Percentiles rank a stretch among this genome's conserved stretches.
Conservation (phyloP, 2,797 vertebrate genomes). For the Rhabdophis nuchalis region DNA sequence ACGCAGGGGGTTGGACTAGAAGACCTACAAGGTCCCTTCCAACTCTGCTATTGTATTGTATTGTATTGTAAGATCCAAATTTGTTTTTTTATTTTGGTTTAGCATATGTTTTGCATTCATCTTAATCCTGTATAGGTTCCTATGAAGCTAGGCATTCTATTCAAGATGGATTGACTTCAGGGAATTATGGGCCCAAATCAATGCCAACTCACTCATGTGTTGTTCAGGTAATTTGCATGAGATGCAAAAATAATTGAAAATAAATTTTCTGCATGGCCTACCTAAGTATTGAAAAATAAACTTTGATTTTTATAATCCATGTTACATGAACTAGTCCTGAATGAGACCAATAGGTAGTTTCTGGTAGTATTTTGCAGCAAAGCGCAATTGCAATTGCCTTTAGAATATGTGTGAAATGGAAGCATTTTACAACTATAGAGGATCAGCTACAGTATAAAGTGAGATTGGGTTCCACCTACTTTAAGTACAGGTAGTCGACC, state of each 20-base stretch:
- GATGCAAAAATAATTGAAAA: background rate
- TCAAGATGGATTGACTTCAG: slow-evolving; percentile 75
- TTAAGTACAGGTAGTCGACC: background rate
- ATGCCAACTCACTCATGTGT: slow-evolving; percentile 68
- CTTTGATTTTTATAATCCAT: background rate
- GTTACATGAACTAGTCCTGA: background rate
- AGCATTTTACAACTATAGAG: background rate
- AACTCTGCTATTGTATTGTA: no score
- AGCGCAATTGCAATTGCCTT: background rate
- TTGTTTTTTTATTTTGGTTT: background rate
- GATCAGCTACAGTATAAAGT: background rate
- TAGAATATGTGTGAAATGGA: background rate
- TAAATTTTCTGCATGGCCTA: background rate
- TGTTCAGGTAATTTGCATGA: slow-evolving; percentile 72
- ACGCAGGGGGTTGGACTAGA: no score
- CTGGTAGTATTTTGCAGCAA: background rate
- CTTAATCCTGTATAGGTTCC: slow-evolving; percentile 63
- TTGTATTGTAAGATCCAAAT: no score
- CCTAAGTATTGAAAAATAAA: background rate
- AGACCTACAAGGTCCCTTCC: no score
- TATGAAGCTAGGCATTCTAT: slow-evolving; percentile 72
- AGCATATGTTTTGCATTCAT: slow-evolving; percentile 4
- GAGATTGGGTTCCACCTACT: background rate
- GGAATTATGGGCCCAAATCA: slow-evolving; percentile 75
- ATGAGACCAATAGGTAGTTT: background rate